Evolutionary conservation across 1,140 invertebrate genomes (phyloP).

Genomic region (Drosophila mojavensis): DNA sequence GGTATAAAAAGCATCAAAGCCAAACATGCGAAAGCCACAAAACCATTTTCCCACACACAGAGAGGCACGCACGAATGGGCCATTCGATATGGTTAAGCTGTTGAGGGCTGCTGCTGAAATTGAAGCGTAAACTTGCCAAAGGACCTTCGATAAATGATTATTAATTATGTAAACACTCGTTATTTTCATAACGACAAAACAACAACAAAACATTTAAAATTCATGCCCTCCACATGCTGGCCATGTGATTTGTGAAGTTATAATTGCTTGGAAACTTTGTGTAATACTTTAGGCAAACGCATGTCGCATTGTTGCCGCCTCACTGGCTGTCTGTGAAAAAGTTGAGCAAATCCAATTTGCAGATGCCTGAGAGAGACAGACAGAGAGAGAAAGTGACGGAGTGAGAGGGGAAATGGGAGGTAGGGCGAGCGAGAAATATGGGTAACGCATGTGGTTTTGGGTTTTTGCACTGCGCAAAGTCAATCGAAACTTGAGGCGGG

Average conservation of each 20-base stretch:
- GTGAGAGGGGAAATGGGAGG: no score
- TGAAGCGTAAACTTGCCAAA: neutral
- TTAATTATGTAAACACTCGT: conserved; percentile 13
- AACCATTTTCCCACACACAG: conserved; percentile 14
- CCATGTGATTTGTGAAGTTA: conserved; percentile 51
- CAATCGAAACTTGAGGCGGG: conserved; percentile 30
- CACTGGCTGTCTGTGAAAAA: conserved; percentile 26
- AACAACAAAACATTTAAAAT: conserved; percentile 1
- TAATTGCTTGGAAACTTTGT: conserved; percentile 69
- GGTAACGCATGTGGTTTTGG: conserved; percentile 37
- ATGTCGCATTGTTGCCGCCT: conserved; percentile 37
- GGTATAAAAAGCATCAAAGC: no score
- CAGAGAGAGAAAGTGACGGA: neutral
- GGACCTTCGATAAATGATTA: conserved; percentile 5
- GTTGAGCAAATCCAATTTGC: conserved; percentile 70
- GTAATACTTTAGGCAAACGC: conserved; percentile 62
- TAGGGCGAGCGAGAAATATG: no score
- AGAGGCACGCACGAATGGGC: neutral
- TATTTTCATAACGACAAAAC: conserved; percentile 2
- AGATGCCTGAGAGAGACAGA: conserved; percentile 10
- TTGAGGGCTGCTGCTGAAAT: neutral
- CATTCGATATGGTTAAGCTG: neutral
- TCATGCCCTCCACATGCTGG: conserved; percentile 1
- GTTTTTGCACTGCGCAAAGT: conserved; percentile 24
- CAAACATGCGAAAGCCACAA: neutral